phyloP scores from a whole-genome alignment of 2,113 vertebrate species.

The Entomyzon cyanotis region DNA sequence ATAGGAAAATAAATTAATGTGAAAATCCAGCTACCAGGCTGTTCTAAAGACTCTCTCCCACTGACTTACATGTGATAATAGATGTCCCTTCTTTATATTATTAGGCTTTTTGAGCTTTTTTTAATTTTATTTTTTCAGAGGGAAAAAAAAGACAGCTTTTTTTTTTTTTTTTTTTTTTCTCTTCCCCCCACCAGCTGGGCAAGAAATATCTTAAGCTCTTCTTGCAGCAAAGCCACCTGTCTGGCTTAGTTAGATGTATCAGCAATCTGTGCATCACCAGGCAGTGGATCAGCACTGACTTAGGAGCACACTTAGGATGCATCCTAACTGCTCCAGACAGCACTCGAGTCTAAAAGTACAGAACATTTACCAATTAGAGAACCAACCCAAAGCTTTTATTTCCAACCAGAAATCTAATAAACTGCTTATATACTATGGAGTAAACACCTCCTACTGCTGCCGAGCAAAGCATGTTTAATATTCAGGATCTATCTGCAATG shows the following conservation, averaged over 20 bases:
- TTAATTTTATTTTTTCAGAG: constrained; percentile 21
- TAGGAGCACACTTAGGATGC: not conserved
- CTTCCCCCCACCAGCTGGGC: not conserved
- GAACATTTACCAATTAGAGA: constrained; percentile 53
- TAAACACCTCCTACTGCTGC: constrained; percentile 44
- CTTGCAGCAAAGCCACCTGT: not conserved
- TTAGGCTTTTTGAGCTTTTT: constrained; percentile 3
- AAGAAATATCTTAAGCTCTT: not conserved
- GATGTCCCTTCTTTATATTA: constrained; percentile 22
- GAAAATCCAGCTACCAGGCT: constrained; percentile 31
- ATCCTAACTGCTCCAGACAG: constrained; percentile 19
- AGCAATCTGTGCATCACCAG: not conserved
- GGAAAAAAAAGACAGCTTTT: not conserved
- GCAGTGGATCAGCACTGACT: not conserved
- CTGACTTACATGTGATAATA: constrained; percentile 14
- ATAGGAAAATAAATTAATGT: constrained; percentile 33
- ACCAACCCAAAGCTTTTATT: constrained; percentile 44
- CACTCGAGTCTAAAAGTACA: constrained; percentile 12
- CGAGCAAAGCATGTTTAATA: constrained; percentile 26
- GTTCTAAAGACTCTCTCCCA: constrained; percentile 14
- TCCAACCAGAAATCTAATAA: constrained; percentile 48
- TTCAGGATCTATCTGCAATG: constrained; percentile 50
- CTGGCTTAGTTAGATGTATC: not conserved
- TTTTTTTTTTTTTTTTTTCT: not conserved
- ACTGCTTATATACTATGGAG: constrained; percentile 15